phyloP scores from a whole-genome alignment of 1,140 invertebrate species.

The Popillia japonica region DNA sequence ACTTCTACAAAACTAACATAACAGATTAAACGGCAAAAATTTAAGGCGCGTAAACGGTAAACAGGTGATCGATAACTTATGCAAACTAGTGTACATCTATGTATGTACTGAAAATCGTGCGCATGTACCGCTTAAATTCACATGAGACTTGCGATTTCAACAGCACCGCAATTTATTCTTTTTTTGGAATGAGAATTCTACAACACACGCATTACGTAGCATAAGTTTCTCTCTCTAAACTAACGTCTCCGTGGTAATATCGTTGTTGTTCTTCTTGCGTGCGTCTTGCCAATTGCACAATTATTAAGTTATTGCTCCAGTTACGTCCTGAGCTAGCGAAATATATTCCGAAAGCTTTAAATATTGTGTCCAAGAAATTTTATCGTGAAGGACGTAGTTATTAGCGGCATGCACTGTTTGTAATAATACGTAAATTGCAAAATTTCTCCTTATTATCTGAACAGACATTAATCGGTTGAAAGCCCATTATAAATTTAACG shows the following conservation, averaged over 20 bases:
- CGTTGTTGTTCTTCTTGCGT: slow-evolving; percentile 1
- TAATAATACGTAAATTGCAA: not conserved
- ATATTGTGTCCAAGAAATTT: not conserved
- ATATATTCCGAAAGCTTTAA: not conserved
- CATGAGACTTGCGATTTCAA: not conserved
- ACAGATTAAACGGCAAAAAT: too few relatives aligned
- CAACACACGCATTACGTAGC: not conserved
- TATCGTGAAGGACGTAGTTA: not conserved
- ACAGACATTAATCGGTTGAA: too few relatives aligned
- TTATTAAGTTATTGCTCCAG: slow-evolving; percentile 1
- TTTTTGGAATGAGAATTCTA: not conserved
- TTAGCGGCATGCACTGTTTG: not conserved
- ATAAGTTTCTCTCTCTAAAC: not conserved
- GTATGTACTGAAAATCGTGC: not conserved
- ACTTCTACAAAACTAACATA: too few relatives aligned
- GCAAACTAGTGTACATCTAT: too few relatives aligned
- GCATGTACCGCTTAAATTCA: slow-evolving; percentile 5
- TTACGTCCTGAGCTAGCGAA: slow-evolving; percentile 1
- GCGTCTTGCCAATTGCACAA: not conserved
- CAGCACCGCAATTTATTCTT: not conserved
- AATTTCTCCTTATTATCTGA: slow-evolving; percentile 1
- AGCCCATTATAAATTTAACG: too few relatives aligned
- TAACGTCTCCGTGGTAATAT: not conserved
- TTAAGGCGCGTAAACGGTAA: too few relatives aligned
- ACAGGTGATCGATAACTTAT: too few relatives aligned